Base-by-base conservation (phyloP, 2,797 vertebrate genomes). In the Sebastes nivosus region DNA sequence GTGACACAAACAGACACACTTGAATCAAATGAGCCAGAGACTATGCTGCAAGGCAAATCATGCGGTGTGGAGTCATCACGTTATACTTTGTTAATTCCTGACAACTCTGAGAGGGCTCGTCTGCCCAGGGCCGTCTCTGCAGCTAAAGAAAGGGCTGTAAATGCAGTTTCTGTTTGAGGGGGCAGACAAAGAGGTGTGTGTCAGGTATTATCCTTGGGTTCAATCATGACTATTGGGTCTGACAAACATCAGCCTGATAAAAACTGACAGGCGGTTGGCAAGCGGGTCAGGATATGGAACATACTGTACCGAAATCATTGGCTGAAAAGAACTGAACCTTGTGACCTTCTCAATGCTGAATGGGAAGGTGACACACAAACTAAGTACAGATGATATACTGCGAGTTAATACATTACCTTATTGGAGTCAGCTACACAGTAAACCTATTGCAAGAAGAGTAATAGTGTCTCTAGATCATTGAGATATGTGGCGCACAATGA, bases 71-170 rank as follows among this genome's bases (percentile, higher is more conserved):
- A 52, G 36, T 67, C 22, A 3, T 82, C 36, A 68, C 63, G 79
- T 82, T 73, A 38, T 46, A 79, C 59, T 75, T 59, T 88, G 67
- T 22, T 77, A 71, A 82, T 82, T 86, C 67, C 29, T 75, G 57
- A 81, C 67, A 84, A 65, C 32, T 72, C 68, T 30, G 75, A 74
- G 60, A 58, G 38, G 65, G 25, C 69, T 71, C 64, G 66, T 85
- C 30, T 65, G 66, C 82, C 80, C 29, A 7, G 4, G 76, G 82
- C 64, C 34, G 46, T 82, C 46, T 85, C 57, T 72, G 30, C 73
- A 79, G 66, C 67, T 69, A 72, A 65, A 58, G n/a, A 84, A 22
- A 13, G 13, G 14, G 6, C 57, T 63, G 72, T 46, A 55, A 5
- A 38, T 36, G 22, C 34, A 38, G 13, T n/a, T 59, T 72, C 25